Conservation (phyloP, 2,888 invertebrate genomes). For the Macrophya alboannulata region DNA sequence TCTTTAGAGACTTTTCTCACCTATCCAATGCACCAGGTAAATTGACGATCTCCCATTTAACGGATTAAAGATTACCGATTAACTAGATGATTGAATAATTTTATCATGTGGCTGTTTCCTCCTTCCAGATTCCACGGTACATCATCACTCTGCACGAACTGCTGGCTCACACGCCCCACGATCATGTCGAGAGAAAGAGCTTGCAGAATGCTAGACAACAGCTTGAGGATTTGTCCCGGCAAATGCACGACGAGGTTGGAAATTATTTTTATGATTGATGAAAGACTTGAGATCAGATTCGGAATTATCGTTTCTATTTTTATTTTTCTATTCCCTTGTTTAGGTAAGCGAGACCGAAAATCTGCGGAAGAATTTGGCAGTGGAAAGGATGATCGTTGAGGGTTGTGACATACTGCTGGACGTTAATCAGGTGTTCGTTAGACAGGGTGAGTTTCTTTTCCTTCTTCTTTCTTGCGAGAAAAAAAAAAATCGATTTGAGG, state of each 20-base stretch:
- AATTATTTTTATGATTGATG: background rate
- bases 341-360: slow-evolving; percentile 96
- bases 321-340: slow-evolving; percentile 63
- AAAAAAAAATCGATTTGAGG: background rate
- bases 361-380: slow-evolving; percentile 93
- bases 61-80: no score
- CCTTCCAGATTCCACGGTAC: slow-evolving; percentile 91
- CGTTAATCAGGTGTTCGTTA: slow-evolving; percentile 95
- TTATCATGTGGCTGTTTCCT: background rate
- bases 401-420: slow-evolving; percentile 96
- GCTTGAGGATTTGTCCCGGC: slow-evolving; percentile 91
- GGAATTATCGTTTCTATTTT: slow-evolving; percentile 45
- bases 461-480: no score
- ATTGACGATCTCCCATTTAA: no score
- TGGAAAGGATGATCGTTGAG: slow-evolving; percentile 96
- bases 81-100: background rate
- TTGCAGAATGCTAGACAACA: slow-evolving; percentile 94
- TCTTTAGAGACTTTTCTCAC: slow-evolving; percentile 94
- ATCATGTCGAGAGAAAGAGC: slow-evolving; percentile 95
- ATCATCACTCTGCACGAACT: slow-evolving; percentile 95
- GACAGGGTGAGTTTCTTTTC: slow-evolving; percentile 88
- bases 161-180: slow-evolving; percentile 95
- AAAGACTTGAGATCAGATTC: background rate
- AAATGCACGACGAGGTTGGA: slow-evolving; percentile 93
- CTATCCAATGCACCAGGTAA: slow-evolving; percentile 97